Percentiles rank a stretch among this genome's conserved stretches.
Conservation (phyloP, 2,888 invertebrate genomes). For the Candidula unifasciata region DNA sequence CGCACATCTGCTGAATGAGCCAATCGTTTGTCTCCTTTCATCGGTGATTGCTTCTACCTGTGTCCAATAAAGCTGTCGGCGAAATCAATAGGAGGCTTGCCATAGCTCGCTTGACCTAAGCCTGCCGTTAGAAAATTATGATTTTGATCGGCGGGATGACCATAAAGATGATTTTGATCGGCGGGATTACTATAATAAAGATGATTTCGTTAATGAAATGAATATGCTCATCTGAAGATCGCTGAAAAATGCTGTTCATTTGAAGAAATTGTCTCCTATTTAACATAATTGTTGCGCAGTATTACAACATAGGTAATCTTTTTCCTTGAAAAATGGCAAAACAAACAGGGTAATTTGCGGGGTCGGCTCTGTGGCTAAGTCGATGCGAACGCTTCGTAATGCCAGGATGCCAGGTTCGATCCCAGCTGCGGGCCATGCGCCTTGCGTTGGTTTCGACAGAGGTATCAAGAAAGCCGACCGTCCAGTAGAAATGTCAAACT, state of each 20-base stretch:
- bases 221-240: neutral
- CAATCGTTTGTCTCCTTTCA: slow-evolving; percentile 40
- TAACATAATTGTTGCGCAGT: neutral
- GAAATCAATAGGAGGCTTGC: slow-evolving; percentile 13
- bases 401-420: no score
- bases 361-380: no score
- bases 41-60: slow-evolving; percentile 33
- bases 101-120: slow-evolving; percentile 1
- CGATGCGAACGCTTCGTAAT: no score
- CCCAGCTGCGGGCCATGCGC: no score
- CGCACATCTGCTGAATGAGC: slow-evolving; percentile 47
- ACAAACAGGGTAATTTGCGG: no score
- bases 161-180: neutral
- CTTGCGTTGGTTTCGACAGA: no score
- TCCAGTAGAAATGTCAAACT: no score
- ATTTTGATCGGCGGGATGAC: neutral
- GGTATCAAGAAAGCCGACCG: no score
- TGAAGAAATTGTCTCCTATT: neutral
- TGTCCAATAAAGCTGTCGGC: slow-evolving; percentile 35
- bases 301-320: no score
- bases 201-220: neutral
- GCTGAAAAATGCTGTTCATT: neutral
- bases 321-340: no score
- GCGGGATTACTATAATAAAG: neutral
- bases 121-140: neutral